These are phyloP conservation scores for Trichonephila inaurata DNA, from an alignment of 1,140 invertebrate genomes.

Conservation along the genomic window DNA sequence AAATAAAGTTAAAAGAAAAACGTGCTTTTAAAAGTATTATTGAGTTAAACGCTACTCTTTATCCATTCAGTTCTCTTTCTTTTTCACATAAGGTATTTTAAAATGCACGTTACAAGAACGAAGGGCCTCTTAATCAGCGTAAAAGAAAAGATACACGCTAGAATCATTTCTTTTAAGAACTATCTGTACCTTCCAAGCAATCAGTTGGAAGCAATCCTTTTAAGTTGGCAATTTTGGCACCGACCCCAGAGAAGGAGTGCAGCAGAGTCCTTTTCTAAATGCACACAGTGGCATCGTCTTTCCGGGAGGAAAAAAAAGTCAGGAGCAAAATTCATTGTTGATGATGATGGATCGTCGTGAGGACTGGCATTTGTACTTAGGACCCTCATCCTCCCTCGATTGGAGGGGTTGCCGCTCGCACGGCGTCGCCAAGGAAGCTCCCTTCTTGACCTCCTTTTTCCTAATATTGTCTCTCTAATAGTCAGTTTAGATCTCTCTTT, in stretches of 20 bases:
- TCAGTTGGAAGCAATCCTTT: not conserved
- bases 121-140: not conserved
- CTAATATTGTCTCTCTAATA: too few species aligned
- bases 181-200: not conserved
- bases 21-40: too few species aligned
- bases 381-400: constrained; percentile 48
- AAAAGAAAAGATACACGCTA: not conserved
- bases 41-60: too few species aligned
- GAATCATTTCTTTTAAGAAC: not conserved
- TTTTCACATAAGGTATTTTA: too few species aligned
- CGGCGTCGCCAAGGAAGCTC: constrained; percentile 56
- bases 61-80: too few species aligned
- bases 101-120: not conserved
- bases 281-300: constrained; percentile 62
- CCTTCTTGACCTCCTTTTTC: not conserved
- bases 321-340: constrained; percentile 75
- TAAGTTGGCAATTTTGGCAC: constrained; percentile 56
- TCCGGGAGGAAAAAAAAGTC: constrained; percentile 51
- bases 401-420: constrained; percentile 22
- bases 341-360: constrained; percentile 72
- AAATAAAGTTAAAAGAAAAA: too few species aligned
- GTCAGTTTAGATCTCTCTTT: too few species aligned
- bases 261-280: constrained; percentile 61
- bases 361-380: constrained; percentile 76
- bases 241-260: constrained; percentile 51